Percentiles rank a stretch among this genome's conserved stretches.
These are phyloP conservation scores for Chrysolina oricalcia DNA, from an alignment of 2,888 invertebrate species.

Conservation along the genomic window DNA sequence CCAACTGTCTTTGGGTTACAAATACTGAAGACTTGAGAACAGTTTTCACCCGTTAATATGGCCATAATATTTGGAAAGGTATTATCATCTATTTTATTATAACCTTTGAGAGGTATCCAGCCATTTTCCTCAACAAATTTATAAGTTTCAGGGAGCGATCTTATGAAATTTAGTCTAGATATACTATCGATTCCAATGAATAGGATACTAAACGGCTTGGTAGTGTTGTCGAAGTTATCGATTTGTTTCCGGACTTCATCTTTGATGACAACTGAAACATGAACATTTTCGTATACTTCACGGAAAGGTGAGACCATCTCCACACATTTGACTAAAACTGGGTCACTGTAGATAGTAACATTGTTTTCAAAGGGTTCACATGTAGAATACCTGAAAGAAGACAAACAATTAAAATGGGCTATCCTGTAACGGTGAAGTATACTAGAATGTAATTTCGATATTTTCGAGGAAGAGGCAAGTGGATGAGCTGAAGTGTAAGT, in stretches of 20 bases:
- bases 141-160: slow-evolving; percentile 83
- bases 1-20: slow-evolving; percentile 73
- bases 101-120: slow-evolving; percentile 63
- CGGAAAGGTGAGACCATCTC: slow-evolving; percentile 54
- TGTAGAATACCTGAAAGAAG: slow-evolving; percentile 2
- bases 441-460: too few relatives aligned
- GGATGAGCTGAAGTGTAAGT: too few relatives aligned
- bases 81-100: slow-evolving; percentile 86
- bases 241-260: slow-evolving; percentile 60
- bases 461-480: too few relatives aligned
- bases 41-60: slow-evolving; percentile 74
- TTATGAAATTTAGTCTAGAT: slow-evolving; percentile 84
- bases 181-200: slow-evolving; percentile 90
- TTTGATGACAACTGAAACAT: slow-evolving; percentile 69
- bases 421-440: too few relatives aligned
- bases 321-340: slow-evolving; percentile 74
- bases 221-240: slow-evolving; percentile 53
- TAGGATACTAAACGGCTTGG: slow-evolving; percentile 77
- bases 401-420: too few relatives aligned
- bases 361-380: slow-evolving; percentile 72
- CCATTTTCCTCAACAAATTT: slow-evolving; percentile 76
- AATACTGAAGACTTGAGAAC: slow-evolving; percentile 70
- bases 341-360: slow-evolving; percentile 70
- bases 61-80: slow-evolving; percentile 93
- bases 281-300: slow-evolving; percentile 74